phyloP scores from a whole-genome alignment of 2,113 vertebrate genomes.

The Trochalopteron elliotii region DNA sequence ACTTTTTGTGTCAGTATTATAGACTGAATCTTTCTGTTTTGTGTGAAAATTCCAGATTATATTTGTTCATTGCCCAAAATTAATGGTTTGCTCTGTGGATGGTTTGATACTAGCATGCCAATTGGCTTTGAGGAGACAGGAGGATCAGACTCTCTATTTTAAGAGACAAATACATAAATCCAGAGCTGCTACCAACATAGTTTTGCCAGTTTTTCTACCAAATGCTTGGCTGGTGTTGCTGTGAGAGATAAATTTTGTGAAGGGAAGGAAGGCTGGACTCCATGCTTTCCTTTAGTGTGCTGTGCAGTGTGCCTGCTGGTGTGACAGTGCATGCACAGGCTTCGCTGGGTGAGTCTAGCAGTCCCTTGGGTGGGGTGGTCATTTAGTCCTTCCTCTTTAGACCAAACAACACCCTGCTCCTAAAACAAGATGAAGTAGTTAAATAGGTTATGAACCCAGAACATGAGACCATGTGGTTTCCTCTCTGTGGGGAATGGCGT shows the following conservation, averaged over 20 bases:
- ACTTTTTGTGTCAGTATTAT: background rate
- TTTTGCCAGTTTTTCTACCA: background rate
- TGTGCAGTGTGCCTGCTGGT: background rate
- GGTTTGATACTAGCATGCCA: background rate
- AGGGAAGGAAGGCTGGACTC: background rate
- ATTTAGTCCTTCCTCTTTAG: background rate
- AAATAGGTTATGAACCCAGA: background rate
- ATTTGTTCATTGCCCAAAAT: background rate
- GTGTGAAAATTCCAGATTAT: background rate
- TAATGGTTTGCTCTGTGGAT: background rate
- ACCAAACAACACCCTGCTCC: background rate
- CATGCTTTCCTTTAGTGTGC: accelerated
- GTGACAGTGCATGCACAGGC: accelerated
- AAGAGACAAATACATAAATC: background rate
- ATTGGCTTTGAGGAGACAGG: background rate
- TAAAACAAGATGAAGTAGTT: background rate
- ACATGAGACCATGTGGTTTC: background rate
- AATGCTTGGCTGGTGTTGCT: background rate
- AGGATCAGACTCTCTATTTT: background rate
- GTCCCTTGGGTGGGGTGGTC: background rate
- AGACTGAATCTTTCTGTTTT: background rate
- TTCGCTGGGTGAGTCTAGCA: background rate
- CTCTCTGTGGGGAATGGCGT: background rate
- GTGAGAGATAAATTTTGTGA: background rate
- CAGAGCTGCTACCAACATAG: background rate